These are phyloP conservation scores for Molossus molossus DNA, from an alignment of 2,797 vertebrate genomes.

Conservation along the genomic window DNA sequence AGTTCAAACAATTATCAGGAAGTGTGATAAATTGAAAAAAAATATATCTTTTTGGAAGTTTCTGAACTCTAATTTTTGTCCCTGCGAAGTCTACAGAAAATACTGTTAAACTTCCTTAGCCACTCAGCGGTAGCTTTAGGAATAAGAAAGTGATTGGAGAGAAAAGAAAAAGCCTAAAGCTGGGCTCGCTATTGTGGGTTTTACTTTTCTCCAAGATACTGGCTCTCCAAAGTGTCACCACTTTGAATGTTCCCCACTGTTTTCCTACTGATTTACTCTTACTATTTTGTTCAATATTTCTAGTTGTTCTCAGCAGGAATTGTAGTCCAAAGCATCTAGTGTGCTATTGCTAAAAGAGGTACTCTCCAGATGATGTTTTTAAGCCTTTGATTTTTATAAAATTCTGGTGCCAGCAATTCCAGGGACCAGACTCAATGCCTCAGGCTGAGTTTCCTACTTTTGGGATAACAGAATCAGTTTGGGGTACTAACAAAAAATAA, in stretches of 20 bases:
- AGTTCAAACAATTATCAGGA: not conserved
- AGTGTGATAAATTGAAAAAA: not conserved
- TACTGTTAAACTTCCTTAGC: not conserved
- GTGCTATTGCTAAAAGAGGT: not conserved
- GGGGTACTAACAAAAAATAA: constrained; percentile 6
- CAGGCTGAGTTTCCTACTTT: not conserved
- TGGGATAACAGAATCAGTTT: not conserved
- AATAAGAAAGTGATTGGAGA: not conserved
- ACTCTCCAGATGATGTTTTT: not conserved
- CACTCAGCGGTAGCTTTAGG: not conserved
- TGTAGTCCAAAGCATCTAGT: not conserved
- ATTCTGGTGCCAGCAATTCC: not conserved
- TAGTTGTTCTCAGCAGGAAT: not conserved
- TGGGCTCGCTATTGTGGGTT: not conserved
- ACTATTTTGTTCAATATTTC: constrained; percentile 24
- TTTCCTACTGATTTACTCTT: not conserved
- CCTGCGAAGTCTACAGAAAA: not conserved
- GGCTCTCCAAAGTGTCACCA: not conserved
- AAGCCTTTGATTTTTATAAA: not conserved
- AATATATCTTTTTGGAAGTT: not conserved
- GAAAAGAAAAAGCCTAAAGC: not conserved
- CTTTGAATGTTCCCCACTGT: not conserved
- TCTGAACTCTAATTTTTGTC: not conserved
- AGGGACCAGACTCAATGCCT: not conserved
- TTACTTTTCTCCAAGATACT: constrained; percentile 16